Evolutionary conservation across 2,797 vertebrate species (phyloP), one percentile per base, ranked within the genome.

Genomic region (Coregonus suidteri): DNA sequence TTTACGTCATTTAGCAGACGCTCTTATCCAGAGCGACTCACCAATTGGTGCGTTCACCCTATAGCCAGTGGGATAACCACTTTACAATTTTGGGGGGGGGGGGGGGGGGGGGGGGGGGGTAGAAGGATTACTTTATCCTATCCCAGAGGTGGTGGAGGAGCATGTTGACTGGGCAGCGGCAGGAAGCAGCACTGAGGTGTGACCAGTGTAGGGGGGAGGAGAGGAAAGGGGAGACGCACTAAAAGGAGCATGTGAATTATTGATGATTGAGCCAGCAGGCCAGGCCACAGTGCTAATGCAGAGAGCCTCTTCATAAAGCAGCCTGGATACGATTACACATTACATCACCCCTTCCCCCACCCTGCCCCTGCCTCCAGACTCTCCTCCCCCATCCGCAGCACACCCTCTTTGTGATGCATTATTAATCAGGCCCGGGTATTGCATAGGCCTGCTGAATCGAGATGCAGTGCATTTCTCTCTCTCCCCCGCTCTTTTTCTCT

Each of bases 201-300:
- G 68, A 41, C 68, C 41, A 7, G 35, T 14, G 41, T n/a, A 51
- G 84, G 82, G 81, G 59, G 65, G 47, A 79, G 69, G 70, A 59
- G 56, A 65, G 73, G 77, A 83, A 91, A 89, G 78, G 87, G 77
- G 81, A 85, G 94, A 94, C 85, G 47, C 82, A 90, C 90, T 91
- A 88, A 93, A 94, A 94, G 91, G 93, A 91, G 82, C 88, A 82
- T 82, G 92, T 96, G 91, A 96, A 97, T 97, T 95, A 97, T 97
- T 95, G 94, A 97, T 95, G 89, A 93, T 89, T 82, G 86, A 95
- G 93, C 82, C 92, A 91, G 92, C 89, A 93, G 92, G 92, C 93
- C 91, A 88, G 89, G 90, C 92, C 93, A 82, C 85, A 86, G 71
- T 88, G 80, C 85, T 92, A 92, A 93, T 94, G 91, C 84, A 88